Conservation (phyloP, 2,888 invertebrate species). For the Yponomeuta evonymella region DNA sequence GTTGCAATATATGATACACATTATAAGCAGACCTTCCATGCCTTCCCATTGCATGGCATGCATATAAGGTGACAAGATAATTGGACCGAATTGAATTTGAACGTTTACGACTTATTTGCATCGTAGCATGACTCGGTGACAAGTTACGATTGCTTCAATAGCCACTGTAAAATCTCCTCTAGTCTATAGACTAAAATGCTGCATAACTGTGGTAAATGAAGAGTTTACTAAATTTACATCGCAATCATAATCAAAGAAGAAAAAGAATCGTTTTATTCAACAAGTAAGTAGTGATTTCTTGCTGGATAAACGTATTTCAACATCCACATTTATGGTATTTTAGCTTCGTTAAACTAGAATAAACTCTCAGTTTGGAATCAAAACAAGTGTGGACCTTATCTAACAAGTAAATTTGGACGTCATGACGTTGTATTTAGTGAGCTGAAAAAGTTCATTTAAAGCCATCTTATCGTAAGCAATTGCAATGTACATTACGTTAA, state of each 20-base stretch:
- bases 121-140: neutral
- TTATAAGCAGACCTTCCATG: neutral
- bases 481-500: no score
- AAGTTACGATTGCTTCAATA: neutral
- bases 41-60: neutral
- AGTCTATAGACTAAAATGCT: neutral
- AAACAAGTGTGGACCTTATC: no score
- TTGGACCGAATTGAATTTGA: conserved; percentile 6
- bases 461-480: no score
- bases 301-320: no score
- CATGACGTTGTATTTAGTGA: no score
- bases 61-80: neutral
- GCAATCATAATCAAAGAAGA: neutral
- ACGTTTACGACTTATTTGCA: neutral
- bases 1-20: no score
- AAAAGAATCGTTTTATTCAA: neutral
- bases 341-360: no score
- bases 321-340: no score
- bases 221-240: neutral
- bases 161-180: neutral
- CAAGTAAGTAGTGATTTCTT: no score
- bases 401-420: no score
- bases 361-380: no score
- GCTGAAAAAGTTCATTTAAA: no score
- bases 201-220: conserved; percentile 1